Conservation (phyloP, 2,113 vertebrate genomes). For the Marmota flaviventris region DNA sequence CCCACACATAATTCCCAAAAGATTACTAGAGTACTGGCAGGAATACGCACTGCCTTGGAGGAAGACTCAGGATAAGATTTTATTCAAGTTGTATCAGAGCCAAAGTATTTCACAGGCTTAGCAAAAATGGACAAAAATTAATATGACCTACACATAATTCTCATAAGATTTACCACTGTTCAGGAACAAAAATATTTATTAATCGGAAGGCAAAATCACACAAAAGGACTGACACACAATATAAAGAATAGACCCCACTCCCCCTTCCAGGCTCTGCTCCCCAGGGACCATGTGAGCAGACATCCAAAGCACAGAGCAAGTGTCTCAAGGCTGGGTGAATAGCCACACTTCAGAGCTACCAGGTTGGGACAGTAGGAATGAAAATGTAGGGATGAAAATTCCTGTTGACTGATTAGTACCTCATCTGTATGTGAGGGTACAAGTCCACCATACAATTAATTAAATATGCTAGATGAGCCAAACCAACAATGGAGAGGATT, state of each 20-base stretch:
- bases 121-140: conserved; percentile 64
- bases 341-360: neutral
- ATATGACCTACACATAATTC: conserved; percentile 71
- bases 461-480: neutral
- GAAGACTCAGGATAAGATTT: conserved; percentile 81
- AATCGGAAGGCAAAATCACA: conserved; percentile 80
- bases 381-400: conserved; percentile 41
- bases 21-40: conserved; percentile 78
- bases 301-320: neutral
- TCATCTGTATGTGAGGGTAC: neutral
- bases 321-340: neutral
- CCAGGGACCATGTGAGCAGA: conserved; percentile 45
- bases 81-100: conserved; percentile 80
- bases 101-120: conserved; percentile 79
- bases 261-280: neutral
- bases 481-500: conserved; percentile 42
- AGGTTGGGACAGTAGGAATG: neutral
- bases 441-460: neutral
- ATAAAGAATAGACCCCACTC: neutral
- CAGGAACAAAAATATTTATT: conserved; percentile 74
- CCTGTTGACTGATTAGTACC: neutral
- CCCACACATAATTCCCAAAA: conserved; percentile 75
- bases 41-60: conserved; percentile 73
- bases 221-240: conserved; percentile 52
- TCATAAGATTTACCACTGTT: conserved; percentile 65